Evolutionary conservation across 1,140 invertebrate species (phyloP).

Genomic region (Drosophila auraria): DNA sequence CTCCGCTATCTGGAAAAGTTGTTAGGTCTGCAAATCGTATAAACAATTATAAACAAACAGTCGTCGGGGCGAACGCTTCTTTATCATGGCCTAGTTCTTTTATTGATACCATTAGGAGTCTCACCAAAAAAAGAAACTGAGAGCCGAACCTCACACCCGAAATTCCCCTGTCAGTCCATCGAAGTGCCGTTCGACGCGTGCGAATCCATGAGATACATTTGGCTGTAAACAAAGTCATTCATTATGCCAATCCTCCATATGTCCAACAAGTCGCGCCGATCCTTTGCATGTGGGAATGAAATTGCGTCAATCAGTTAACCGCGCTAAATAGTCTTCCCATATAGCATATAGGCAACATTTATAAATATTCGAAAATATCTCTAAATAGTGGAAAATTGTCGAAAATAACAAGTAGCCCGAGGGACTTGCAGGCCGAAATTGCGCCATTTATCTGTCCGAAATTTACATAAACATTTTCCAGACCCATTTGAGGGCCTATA

Average conservation of each 20-base stretch:
- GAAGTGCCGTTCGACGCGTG: slow-evolving; percentile 43
- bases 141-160: not conserved
- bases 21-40: slow-evolving; percentile 71
- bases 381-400: slow-evolving; percentile 18
- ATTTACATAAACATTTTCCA: not conserved
- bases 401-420: slow-evolving; percentile 19
- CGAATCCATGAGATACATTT: slow-evolving; percentile 68
- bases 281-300: slow-evolving; percentile 22
- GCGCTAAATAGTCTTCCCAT: slow-evolving; percentile 12
- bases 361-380: slow-evolving; percentile 27
- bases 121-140: slow-evolving; percentile 19
- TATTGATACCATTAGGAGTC: slow-evolving; percentile 70
- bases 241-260: slow-evolving; percentile 56
- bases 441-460: not conserved
- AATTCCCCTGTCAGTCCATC: slow-evolving; percentile 7
- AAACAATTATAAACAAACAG: slow-evolving; percentile 82
- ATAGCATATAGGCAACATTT: slow-evolving; percentile 16
- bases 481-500: not conserved
- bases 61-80: slow-evolving; percentile 54
- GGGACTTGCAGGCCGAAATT: not conserved
- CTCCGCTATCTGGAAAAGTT: slow-evolving; percentile 66
- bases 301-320: slow-evolving; percentile 50
- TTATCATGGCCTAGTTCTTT: slow-evolving; percentile 79
- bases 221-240: slow-evolving; percentile 70
- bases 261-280: slow-evolving; percentile 50